Evolutionary conservation across 2,113 vertebrate genomes (phyloP).

Genomic region (Pampusana beccarii): DNA sequence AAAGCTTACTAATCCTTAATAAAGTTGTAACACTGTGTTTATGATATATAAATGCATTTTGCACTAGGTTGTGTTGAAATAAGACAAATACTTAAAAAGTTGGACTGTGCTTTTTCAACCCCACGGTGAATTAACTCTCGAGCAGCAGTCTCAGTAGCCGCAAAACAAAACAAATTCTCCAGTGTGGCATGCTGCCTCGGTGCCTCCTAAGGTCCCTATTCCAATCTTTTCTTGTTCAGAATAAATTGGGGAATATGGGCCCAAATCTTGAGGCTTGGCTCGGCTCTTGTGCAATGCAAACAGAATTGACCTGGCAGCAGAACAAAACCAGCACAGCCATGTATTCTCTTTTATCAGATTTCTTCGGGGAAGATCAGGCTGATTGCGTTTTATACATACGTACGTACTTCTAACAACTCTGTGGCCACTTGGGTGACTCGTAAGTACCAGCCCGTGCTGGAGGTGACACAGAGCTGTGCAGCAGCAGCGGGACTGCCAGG

Average conservation of each 20-base stretch:
- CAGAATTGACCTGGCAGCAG: constrained; percentile 55
- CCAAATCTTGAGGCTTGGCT: constrained; percentile 49
- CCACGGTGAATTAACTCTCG: neutral
- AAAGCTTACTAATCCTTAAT: constrained; percentile 57
- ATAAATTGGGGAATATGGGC: constrained; percentile 38
- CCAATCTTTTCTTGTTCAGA: constrained; percentile 64
- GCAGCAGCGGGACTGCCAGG: neutral
- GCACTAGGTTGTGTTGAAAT: constrained; percentile 49
- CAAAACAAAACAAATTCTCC: constrained; percentile 42
- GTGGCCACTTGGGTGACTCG: neutral
- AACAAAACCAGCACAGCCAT: constrained; percentile 27
- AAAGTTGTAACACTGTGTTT: constrained; percentile 17
- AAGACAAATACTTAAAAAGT: constrained; percentile 29
- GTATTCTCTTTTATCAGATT: constrained; percentile 53
- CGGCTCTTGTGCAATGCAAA: constrained; percentile 27
- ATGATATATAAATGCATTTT: neutral
- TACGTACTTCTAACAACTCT: constrained; percentile 52
- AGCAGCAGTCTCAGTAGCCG: constrained; percentile 39
- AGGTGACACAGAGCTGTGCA: neutral
- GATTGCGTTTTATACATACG: constrained; percentile 61
- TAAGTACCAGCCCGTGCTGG: neutral
- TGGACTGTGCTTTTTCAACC: constrained; percentile 38
- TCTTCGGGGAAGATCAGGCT: constrained; percentile 60
- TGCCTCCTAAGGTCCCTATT: constrained; percentile 56
- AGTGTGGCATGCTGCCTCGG: neutral